These are phyloP conservation scores for Sinocyclocheilus rhinocerous DNA, from an alignment of 2,113 vertebrate genomes.

Conservation along the genomic window DNA sequence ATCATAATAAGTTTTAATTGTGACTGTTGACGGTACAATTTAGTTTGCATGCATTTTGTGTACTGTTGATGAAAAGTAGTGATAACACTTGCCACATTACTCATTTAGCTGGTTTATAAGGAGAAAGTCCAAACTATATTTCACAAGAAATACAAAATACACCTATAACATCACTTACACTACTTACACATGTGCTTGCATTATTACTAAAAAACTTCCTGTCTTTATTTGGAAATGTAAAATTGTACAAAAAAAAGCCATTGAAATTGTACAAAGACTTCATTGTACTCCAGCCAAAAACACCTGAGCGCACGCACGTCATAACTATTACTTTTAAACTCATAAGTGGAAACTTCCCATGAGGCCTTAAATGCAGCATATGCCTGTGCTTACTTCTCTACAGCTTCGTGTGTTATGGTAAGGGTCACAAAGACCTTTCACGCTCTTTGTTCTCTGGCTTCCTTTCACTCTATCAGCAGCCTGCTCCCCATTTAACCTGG, in stretches of 20 bases:
- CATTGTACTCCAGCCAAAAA: background rate
- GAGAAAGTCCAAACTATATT: background rate
- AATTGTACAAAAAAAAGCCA: background rate
- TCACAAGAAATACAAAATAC: background rate
- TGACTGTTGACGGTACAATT: background rate
- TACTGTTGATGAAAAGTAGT: background rate
- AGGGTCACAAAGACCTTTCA: background rate
- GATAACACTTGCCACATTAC: background rate
- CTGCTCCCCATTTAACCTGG: background rate
- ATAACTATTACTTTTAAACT: background rate
- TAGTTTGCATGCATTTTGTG: background rate
- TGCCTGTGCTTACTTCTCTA: background rate
- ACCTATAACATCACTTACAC: background rate
- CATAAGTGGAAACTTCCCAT: background rate
- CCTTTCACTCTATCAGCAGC: background rate
- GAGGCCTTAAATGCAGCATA: background rate
- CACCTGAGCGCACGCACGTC: background rate
- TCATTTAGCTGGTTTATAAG: background rate
- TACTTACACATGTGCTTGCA: background rate
- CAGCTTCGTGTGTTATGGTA: background rate
- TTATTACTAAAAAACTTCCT: background rate
- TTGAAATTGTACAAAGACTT: background rate
- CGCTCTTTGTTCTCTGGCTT: background rate
- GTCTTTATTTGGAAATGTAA: background rate
- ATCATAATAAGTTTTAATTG: constrained; percentile 14